phyloP scores from a whole-genome alignment of 2,113 vertebrate species.

The Tor tambroides region DNA sequence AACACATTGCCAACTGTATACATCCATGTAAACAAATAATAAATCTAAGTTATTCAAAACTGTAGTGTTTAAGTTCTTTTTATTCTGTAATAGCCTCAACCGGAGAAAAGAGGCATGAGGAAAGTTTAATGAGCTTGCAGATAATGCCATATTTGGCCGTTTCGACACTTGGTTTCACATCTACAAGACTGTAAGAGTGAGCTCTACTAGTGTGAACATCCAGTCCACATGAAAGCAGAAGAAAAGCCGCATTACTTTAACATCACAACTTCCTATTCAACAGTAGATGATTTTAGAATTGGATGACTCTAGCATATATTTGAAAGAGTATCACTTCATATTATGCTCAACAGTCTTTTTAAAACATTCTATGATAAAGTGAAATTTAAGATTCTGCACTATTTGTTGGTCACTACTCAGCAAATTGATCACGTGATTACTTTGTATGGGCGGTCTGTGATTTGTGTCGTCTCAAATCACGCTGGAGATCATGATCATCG shows the following conservation, averaged over 20 bases:
- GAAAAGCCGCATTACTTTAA: no score
- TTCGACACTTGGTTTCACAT: neutral
- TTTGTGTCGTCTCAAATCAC: neutral
- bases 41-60: conserved; percentile 29
- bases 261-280: no score
- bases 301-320: no score
- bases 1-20: neutral
- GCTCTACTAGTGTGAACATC: no score
- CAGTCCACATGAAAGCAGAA: no score
- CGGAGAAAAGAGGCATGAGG: neutral
- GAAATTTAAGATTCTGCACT: no score
- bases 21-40: neutral
- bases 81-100: neutral
- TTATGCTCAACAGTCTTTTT: no score
- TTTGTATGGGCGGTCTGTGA: neutral
- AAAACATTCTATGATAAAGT: no score
- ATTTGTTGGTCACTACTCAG: no score
- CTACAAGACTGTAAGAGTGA: neutral
- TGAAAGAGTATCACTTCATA: no score
- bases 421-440: neutral
- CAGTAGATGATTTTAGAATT: no score
- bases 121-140: neutral
- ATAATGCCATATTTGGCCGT: neutral
- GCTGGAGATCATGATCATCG: neutral
- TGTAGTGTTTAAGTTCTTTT: neutral